phyloP scores from a whole-genome alignment of 2,888 invertebrate genomes.

The Bhutanitis thaidina region DNA sequence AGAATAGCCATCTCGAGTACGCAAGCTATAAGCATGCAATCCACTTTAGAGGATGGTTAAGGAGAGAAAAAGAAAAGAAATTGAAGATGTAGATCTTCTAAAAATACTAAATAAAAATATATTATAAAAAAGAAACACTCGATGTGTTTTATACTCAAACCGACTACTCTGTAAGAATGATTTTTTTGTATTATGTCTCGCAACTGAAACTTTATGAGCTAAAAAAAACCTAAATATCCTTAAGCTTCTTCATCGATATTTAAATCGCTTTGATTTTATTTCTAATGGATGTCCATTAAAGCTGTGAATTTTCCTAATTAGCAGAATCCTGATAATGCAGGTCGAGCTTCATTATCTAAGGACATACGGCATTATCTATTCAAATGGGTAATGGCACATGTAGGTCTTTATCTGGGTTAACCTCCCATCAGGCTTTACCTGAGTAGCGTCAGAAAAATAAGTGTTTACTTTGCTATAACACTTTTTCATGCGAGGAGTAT shows the following conservation, averaged over 20 bases:
- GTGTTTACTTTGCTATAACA: too few species aligned
- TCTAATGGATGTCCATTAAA: conserved; percentile 26
- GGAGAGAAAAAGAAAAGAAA: too few species aligned
- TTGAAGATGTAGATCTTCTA: too few species aligned
- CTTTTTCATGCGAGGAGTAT: too few species aligned
- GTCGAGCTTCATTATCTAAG: conserved; percentile 42
- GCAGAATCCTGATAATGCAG: conserved; percentile 34
- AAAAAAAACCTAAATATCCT: not conserved
- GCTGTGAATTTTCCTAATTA: conserved; percentile 42
- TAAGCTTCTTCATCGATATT: not conserved
- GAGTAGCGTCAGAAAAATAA: conserved; percentile 12
- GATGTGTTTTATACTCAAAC: too few species aligned
- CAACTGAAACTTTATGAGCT: not conserved
- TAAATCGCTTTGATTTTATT: not conserved
- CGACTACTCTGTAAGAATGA: too few species aligned
- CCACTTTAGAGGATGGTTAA: too few species aligned
- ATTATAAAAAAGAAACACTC: too few species aligned
- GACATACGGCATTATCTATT: conserved; percentile 42
- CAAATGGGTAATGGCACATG: conserved; percentile 38
- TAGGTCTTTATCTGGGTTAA: conserved; percentile 29
- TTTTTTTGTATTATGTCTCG: too few species aligned
- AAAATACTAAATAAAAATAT: too few species aligned
- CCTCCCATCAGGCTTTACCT: conserved; percentile 6
- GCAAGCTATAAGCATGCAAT: too few species aligned
- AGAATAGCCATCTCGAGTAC: too few species aligned